These are phyloP conservation scores for Petaurus breviceps DNA, from an alignment of 2,113 vertebrate species.

Conservation along the genomic window DNA sequence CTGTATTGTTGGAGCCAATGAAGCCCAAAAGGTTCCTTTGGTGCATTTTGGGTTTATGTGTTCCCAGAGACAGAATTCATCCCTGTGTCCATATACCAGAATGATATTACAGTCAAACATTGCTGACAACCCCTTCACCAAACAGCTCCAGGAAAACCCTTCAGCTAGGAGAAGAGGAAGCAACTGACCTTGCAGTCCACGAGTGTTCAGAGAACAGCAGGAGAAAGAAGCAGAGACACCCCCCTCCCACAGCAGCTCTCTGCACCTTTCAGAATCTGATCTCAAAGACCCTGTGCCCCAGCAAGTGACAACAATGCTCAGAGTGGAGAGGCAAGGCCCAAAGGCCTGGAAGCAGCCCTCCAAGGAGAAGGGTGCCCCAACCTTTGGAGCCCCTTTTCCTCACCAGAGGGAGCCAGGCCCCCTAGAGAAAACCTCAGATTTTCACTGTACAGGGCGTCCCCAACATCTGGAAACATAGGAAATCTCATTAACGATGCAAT, in stretches of 20 bases:
- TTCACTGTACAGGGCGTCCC: slow-evolving; percentile 70
- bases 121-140: slow-evolving; percentile 98
- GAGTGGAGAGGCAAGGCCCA: slow-evolving; percentile 90
- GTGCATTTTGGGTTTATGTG: slow-evolving; percentile 97
- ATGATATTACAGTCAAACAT: slow-evolving; percentile 99
- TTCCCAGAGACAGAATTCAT: slow-evolving; percentile 99
- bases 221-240: slow-evolving; percentile 95
- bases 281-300: slow-evolving; percentile 95
- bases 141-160: slow-evolving; percentile 98
- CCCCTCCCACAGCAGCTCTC: slow-evolving; percentile 91
- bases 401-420: slow-evolving; percentile 78
- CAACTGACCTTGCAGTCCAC: slow-evolving; percentile 97
- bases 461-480: too few species aligned
- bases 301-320: slow-evolving; percentile 96
- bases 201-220: slow-evolving; percentile 94
- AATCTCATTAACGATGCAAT: too few species aligned
- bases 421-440: slow-evolving; percentile 92
- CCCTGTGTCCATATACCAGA: slow-evolving; percentile 98
- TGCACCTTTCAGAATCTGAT: slow-evolving; percentile 91
- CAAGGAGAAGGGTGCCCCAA: slow-evolving; percentile 88
- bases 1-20: slow-evolving; percentile 97
- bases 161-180: slow-evolving; percentile 97
- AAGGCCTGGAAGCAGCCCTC: too few species aligned
- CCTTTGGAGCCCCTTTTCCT: slow-evolving; percentile 72
- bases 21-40: slow-evolving; percentile 97